Percentiles rank a stretch among this genome's conserved stretches.
phyloP scores from a whole-genome alignment of 2,797 vertebrate species.

The Urosaurus nigricauda region DNA sequence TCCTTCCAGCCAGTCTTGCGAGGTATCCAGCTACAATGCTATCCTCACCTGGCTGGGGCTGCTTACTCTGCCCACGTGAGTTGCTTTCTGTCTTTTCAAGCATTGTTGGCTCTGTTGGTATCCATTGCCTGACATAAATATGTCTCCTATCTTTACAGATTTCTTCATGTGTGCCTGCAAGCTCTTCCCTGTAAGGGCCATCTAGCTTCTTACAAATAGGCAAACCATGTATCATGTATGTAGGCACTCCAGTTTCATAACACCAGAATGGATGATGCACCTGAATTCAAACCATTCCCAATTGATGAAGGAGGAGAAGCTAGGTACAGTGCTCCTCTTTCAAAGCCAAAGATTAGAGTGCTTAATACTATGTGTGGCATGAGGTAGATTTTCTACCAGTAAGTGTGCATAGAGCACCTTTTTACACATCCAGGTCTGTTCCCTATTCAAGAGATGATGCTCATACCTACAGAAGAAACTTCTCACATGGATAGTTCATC shows the following conservation, averaged over 20 bases:
- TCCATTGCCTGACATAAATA: no score
- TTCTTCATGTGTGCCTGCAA: no score
- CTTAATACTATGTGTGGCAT: neutral
- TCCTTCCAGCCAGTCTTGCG: no score
- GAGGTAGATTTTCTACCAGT: neutral
- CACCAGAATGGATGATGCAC: neutral
- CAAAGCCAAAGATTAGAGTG: neutral
- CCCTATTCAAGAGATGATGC: neutral
- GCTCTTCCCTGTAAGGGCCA: no score
- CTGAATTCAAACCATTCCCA: neutral
- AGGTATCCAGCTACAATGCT: no score
- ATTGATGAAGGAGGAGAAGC: neutral
- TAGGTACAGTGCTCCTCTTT: neutral
- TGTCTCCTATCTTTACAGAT: no score
- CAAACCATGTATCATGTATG: neutral
- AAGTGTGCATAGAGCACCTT: neutral
- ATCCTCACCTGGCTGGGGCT: no score
- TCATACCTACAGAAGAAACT: no score
- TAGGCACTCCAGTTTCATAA: neutral
- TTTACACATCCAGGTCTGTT: neutral
- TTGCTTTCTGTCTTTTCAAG: no score
- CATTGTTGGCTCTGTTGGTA: no score
- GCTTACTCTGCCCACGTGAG: no score
- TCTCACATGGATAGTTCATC: neutral
- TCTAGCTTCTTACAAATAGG: neutral